phyloP scores from a whole-genome alignment of 2,888 invertebrate species.

The Atrina japonica region DNA sequence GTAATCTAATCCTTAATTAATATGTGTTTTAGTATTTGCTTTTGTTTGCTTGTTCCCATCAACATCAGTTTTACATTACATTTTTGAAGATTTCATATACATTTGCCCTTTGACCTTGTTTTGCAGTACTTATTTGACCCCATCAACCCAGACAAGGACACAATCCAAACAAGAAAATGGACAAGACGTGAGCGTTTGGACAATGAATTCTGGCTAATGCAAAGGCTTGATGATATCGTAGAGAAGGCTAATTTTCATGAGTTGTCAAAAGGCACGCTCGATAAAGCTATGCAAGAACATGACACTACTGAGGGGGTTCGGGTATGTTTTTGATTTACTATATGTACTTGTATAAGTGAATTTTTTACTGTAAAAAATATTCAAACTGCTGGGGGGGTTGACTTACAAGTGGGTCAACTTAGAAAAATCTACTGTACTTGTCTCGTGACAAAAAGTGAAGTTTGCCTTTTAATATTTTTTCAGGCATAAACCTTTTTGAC shows the following conservation, averaged over 20 bases:
- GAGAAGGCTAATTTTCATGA: constrained; percentile 79
- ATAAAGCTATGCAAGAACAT: constrained; percentile 71
- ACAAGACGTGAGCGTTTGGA: constrained; percentile 76
- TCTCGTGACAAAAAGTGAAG: too few species aligned
- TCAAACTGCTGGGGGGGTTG: neutral
- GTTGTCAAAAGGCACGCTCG: constrained; percentile 65
- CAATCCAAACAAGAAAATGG: constrained; percentile 70
- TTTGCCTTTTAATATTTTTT: too few species aligned
- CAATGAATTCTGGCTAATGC: constrained; percentile 79
- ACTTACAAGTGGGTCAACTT: too few species aligned
- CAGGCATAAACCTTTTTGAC: too few species aligned
- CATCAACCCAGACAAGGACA: constrained; percentile 80
- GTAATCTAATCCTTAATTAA: too few species aligned
- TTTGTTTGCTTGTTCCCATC: too few species aligned
- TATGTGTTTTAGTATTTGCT: too few species aligned
- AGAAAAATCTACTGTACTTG: neutral
- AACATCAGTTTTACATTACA: too few species aligned
- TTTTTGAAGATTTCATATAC: too few species aligned
- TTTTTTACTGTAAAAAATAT: neutral
- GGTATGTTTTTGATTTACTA: constrained; percentile 61
- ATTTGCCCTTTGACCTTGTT: too few species aligned
- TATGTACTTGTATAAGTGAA: neutral
- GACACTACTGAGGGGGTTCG: constrained; percentile 70
- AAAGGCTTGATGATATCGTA: constrained; percentile 74
- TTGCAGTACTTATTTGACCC: constrained; percentile 78